A percentile compares a stretch with the other conserved stretches of the same genome.
phyloP scores from a whole-genome alignment of 2,797 vertebrate genomes.

The Siniperca scherzeri region DNA sequence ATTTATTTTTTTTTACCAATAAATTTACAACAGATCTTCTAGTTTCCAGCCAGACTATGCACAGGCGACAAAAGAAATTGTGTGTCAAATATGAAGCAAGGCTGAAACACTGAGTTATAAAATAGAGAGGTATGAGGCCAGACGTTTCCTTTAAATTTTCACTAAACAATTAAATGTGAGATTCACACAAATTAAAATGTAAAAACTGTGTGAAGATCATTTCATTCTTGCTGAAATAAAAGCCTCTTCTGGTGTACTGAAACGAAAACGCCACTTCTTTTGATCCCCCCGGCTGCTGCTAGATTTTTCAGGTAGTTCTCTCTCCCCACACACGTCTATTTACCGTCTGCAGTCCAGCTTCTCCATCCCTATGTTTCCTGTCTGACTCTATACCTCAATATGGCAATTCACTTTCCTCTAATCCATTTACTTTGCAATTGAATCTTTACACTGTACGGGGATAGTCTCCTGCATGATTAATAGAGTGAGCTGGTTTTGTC shows the following conservation, averaged over 20 bases:
- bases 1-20: neutral
- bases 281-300: neutral
- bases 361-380: conserved; percentile 48
- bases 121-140: neutral
- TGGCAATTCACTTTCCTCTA: conserved; percentile 77
- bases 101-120: neutral
- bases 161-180: neutral
- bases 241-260: neutral
- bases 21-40: neutral
- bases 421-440: conserved; percentile 83
- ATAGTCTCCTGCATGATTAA: conserved; percentile 83
- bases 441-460: conserved; percentile 75
- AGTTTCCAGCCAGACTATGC: neutral
- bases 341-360: conserved; percentile 39
- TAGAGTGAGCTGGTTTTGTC: conserved; percentile 76
- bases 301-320: neutral
- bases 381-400: conserved; percentile 65
- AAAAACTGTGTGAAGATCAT: neutral
- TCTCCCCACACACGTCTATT: neutral
- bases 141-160: neutral
- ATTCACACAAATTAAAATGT: neutral
- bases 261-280: conserved; percentile 1
- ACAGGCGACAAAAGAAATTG: neutral
- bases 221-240: conserved; percentile 18
- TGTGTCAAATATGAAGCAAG: neutral